Evolutionary conservation across 2,797 vertebrate genomes (phyloP).

Genomic region (Balearica regulorum): DNA sequence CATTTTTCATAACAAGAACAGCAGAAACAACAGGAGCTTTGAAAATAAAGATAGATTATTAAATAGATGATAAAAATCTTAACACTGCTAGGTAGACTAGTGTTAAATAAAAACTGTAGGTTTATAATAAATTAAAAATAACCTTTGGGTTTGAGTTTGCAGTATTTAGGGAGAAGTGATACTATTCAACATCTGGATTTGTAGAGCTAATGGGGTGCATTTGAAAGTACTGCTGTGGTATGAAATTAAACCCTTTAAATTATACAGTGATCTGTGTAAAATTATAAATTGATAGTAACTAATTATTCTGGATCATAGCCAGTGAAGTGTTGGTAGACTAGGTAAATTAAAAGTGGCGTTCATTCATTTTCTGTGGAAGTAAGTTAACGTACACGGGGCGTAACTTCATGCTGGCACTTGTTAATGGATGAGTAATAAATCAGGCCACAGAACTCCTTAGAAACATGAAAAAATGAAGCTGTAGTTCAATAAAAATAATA

Average conservation of each 20-base stretch:
- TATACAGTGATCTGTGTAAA: neutral
- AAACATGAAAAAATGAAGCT: constrained; percentile 26
- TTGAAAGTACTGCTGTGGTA: neutral
- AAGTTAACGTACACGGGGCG: neutral
- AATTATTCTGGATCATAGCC: neutral
- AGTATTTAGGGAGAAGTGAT: neutral
- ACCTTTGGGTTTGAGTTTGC: neutral
- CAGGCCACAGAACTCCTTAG: constrained; percentile 14
- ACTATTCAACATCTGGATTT: neutral
- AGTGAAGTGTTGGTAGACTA: neutral
- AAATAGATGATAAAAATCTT: constrained; percentile 28
- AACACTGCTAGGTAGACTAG: neutral
- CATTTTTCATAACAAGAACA: neutral
- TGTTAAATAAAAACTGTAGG: constrained; percentile 50
- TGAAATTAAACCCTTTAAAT: constrained; percentile 9
- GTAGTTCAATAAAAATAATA: constrained; percentile 59
- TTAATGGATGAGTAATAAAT: neutral
- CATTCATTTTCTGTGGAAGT: neutral
- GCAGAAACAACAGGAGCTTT: neutral
- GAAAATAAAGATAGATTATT: constrained; percentile 5
- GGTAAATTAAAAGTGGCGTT: neutral
- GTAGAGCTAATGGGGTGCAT: neutral
- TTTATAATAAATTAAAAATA: constrained; percentile 69
- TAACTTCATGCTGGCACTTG: neutral
- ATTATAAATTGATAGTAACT: neutral